A percentile compares a stretch with the other conserved stretches of the same genome.
These are phyloP conservation scores for Phaethornis superciliosus DNA, from an alignment of 2,113 vertebrate species.

Conservation along the genomic window DNA sequence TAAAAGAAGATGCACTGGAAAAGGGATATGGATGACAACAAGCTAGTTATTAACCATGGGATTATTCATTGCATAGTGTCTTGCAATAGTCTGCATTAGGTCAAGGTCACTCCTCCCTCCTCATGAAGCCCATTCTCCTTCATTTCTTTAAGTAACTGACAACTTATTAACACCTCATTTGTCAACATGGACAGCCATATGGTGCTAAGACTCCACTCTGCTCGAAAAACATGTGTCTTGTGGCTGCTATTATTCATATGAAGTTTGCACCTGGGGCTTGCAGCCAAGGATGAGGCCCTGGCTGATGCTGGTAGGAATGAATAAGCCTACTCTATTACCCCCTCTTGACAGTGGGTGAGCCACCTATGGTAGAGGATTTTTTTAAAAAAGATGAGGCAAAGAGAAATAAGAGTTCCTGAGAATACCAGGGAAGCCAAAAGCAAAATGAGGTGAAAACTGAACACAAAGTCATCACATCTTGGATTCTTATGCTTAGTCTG, in stretches of 20 bases:
- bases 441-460: too few species aligned
- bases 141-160: background rate
- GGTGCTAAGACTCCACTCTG: background rate
- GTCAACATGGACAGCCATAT: background rate
- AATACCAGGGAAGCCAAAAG: too few species aligned
- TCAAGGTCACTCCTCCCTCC: slow-evolving; percentile 13
- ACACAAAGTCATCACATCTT: too few species aligned
- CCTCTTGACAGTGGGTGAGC: too few species aligned
- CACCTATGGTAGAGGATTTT: too few species aligned
- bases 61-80: background rate
- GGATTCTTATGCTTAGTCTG: too few species aligned
- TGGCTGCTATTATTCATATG: background rate
- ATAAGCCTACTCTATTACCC: too few species aligned
- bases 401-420: too few species aligned
- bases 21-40: background rate
- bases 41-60: background rate
- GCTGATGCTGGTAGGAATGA: too few species aligned
- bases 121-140: background rate
- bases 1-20: background rate
- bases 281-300: background rate
- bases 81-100: background rate
- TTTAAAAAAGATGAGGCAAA: too few species aligned
- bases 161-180: slow-evolving; percentile 6
- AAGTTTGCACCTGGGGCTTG: too few species aligned
- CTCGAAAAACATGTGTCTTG: background rate